phyloP scores from a whole-genome alignment of 2,113 vertebrate species.

The Fulica atra region DNA sequence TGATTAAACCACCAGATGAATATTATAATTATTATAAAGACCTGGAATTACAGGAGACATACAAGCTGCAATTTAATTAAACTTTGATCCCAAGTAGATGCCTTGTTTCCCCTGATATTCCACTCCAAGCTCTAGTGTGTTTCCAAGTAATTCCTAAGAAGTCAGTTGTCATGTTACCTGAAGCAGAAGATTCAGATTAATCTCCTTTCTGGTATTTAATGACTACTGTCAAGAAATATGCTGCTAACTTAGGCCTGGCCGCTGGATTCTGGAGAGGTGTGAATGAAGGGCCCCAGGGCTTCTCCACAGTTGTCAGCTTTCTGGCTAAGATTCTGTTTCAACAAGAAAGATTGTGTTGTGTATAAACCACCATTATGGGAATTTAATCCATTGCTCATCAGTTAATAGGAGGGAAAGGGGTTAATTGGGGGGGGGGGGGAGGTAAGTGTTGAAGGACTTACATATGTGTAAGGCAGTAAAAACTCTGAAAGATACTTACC shows the following conservation, averaged over 20 bases:
- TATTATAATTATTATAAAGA: neutral
- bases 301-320: neutral
- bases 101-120: neutral
- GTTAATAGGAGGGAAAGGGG: neutral
- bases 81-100: neutral
- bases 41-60: neutral
- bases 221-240: constrained; percentile 13
- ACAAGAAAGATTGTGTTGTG: neutral
- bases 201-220: constrained; percentile 9
- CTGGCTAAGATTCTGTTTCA: neutral
- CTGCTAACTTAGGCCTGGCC: neutral
- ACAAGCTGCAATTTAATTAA: neutral
- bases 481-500: neutral
- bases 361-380: neutral
- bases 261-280: neutral
- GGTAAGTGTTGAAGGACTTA: neutral
- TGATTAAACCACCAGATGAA: rapidly evolving
- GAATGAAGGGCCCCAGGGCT: neutral
- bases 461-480: neutral
- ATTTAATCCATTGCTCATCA: neutral
- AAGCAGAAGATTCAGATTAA: constrained; percentile 8
- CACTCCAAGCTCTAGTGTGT: neutral
- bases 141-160: neutral
- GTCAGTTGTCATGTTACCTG: neutral
- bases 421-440: rapidly evolving